These are phyloP conservation scores for Gephyroberyx darwinii DNA, from an alignment of 2,797 vertebrate genomes.

Conservation along the genomic window DNA sequence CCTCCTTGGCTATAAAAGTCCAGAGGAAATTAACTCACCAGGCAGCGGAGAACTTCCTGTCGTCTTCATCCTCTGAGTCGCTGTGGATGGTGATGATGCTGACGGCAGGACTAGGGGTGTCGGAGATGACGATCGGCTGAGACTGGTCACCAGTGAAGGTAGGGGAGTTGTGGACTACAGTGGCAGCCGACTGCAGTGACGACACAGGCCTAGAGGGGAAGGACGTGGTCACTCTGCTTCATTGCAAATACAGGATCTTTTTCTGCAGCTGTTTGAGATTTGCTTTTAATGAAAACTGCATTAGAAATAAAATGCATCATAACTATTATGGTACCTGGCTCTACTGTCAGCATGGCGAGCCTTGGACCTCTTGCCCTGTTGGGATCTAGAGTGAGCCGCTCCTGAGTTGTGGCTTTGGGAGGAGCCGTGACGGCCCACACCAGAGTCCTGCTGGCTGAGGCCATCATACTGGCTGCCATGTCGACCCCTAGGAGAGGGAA, in stretches of 20 bases:
- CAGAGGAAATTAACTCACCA: constrained; percentile 77
- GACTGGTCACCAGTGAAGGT: constrained; percentile 84
- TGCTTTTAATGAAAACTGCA: background rate
- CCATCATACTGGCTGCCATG: constrained; percentile 91
- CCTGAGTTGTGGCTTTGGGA: constrained; percentile 87
- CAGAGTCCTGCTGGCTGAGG: constrained; percentile 87
- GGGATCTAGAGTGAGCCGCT: constrained; percentile 84
- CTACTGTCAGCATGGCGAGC: constrained; percentile 80
- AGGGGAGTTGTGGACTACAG: constrained; percentile 83
- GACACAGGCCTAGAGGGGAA: constrained; percentile 80
- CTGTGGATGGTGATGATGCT: constrained; percentile 99
- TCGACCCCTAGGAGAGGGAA: constrained; percentile 76
- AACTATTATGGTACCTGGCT: constrained; percentile 81
- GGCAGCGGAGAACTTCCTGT: constrained; percentile 89
- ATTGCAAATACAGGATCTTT: background rate
- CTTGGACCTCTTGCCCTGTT: constrained; percentile 91
- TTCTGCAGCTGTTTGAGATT: no score
- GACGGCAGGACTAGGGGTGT: constrained; percentile 95
- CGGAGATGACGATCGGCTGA: constrained; percentile 96
- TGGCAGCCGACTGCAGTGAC: constrained; percentile 81
- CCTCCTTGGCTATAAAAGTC: background rate
- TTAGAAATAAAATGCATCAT: no score
- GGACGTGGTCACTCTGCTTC: no score
- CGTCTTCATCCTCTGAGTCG: constrained; percentile 97
- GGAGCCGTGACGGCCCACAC: constrained; percentile 84